These are phyloP conservation scores for Nibea albiflora DNA, from an alignment of 2,113 vertebrate genomes.

Conservation along the genomic window DNA sequence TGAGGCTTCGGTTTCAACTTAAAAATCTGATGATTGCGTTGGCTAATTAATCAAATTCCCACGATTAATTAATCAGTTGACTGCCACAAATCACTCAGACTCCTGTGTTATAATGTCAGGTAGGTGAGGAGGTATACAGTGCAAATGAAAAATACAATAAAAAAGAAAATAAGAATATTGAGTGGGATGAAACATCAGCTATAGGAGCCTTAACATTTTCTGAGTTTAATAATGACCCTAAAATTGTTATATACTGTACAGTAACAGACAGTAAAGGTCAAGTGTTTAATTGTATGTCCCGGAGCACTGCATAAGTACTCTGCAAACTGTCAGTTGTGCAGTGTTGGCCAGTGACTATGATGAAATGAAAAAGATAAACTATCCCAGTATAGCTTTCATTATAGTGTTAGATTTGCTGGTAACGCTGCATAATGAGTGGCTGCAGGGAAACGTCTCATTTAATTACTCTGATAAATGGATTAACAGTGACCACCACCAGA, in stretches of 20 bases:
- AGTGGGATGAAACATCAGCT: neutral
- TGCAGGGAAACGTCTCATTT: constrained; percentile 55
- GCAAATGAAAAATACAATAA: neutral
- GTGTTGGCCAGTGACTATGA: constrained; percentile 27
- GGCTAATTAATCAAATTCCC: neutral
- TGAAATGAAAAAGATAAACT: constrained; percentile 64
- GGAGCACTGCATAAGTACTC: constrained; percentile 20
- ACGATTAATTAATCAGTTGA: neutral
- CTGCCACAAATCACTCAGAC: neutral
- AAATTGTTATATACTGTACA: neutral
- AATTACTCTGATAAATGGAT: constrained; percentile 59
- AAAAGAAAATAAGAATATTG: too few species aligned
- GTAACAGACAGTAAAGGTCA: constrained; percentile 24
- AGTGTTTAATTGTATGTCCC: constrained; percentile 36
- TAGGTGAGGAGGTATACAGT: neutral
- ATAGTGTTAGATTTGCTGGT: constrained; percentile 40
- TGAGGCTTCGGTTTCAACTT: neutral
- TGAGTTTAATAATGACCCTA: constrained; percentile 6
- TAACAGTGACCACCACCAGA: constrained; percentile 56
- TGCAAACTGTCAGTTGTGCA: constrained; percentile 36
- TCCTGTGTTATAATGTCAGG: neutral
- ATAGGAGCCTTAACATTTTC: neutral
- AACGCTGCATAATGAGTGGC: constrained; percentile 43
- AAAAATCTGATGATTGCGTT: too few species aligned
- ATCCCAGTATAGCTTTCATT: constrained; percentile 49